Base-by-base conservation (phyloP, 2,888 invertebrate genomes). In the Drosophila rellima region DNA sequence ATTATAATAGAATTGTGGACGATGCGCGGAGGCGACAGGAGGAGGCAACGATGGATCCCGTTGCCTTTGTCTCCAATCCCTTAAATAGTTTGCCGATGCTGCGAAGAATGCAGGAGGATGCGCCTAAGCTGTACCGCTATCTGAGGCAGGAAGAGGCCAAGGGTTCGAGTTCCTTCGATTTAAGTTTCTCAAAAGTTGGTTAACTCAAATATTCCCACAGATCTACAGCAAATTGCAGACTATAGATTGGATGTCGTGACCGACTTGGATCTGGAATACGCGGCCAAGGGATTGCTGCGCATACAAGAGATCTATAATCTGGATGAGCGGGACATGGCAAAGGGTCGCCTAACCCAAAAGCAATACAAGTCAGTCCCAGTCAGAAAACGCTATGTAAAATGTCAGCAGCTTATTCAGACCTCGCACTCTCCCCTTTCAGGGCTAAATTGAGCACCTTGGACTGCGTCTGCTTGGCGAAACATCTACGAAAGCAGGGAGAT, bases 281-380 rank as follows among this genome's bases (percentile, higher is more conserved):
- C 98, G 6, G 98, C 98, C 3, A 95, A 95, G 47, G 98, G 98
- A 0, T 94, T 99, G 55, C 96, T 97, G 65, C 94, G 98, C 35
- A 94, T 99, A 2, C 98, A 99, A 92, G 96, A 96, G 78, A 97
- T 97, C 0, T 98, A 98, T 92, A 94, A 95, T 68, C 93, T 98
- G 44, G 95, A 97, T 59, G 96, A 97, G 0, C 93, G 94, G 0
- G 96, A 97, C 37, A 94, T 99, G 76, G 96, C 96, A 0, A 93
- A 94, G 56, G 99, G 99, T 3, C 94, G 95, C 82, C 93, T 98
- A 31, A 95, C 96, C 78, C 96, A 96, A 0, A 94, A 96, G 15
- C 94, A 95, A 85, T 96, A 96, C 90, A 95, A 95, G 94, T 94
- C 86, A 57, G 81, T 63, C 10, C 11, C 2, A n/a, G n/a, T n/a